Percentiles rank a stretch among this genome's conserved stretches.
Conservation (phyloP, 2,888 invertebrate genomes). For the Augiades crinisus region DNA sequence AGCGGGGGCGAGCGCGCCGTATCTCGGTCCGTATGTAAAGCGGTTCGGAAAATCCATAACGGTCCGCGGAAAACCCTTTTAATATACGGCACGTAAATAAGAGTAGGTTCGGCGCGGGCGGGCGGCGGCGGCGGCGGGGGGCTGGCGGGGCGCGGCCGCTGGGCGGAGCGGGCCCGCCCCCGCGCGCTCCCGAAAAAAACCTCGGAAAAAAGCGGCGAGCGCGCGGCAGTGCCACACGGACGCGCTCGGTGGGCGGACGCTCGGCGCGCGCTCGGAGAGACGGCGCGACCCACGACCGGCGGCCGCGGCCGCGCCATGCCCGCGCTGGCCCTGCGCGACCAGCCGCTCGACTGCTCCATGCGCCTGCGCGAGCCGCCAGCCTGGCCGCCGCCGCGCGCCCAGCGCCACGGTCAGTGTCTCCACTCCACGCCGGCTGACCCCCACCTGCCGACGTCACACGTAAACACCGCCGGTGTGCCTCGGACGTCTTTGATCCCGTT, state of each 20-base stretch:
- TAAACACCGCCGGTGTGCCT: constrained; percentile 17
- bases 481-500: constrained; percentile 5
- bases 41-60: constrained; percentile 76
- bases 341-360: constrained; percentile 89
- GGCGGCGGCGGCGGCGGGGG: constrained; percentile 44
- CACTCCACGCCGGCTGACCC: constrained; percentile 22
- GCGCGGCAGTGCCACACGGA: constrained; percentile 73
- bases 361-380: constrained; percentile 73
- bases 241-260: constrained; percentile 70
- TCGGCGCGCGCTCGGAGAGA: constrained; percentile 51
- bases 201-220: constrained; percentile 61
- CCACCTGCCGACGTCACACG: constrained; percentile 1
- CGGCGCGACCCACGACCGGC: constrained; percentile 79
- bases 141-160: constrained; percentile 47
- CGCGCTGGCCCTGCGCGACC: constrained; percentile 83
- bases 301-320: constrained; percentile 82
- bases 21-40: constrained; percentile 60
- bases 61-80: constrained; percentile 81
- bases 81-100: constrained; percentile 81
- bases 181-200: constrained; percentile 60
- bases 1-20: constrained; percentile 27
- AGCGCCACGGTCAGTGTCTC: constrained; percentile 61
- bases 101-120: constrained; percentile 45
- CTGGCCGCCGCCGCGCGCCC: constrained; percentile 61
- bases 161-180: constrained; percentile 66